These are phyloP conservation scores for Triplophysa siluroides DNA, from an alignment of 2,113 vertebrate species.

Conservation along the genomic window DNA sequence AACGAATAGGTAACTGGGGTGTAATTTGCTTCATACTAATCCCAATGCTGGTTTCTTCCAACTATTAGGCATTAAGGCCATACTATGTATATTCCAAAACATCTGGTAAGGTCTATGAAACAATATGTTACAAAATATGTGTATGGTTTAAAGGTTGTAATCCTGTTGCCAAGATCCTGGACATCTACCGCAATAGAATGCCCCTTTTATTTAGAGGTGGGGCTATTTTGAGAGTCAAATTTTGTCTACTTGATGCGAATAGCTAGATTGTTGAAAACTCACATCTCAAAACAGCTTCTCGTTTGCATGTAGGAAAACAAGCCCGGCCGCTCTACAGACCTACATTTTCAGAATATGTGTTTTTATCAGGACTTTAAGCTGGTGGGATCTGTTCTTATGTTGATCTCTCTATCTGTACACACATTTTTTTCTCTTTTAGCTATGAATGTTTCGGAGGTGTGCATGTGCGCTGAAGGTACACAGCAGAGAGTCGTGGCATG, in stretches of 20 bases:
- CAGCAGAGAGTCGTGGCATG: neutral
- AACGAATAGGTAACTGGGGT: slow-evolving; percentile 19
- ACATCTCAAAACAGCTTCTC: slow-evolving; percentile 43
- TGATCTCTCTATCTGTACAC: slow-evolving; percentile 29
- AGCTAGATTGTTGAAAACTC: slow-evolving; percentile 42
- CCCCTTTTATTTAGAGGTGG: neutral
- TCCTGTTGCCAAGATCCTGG: neutral
- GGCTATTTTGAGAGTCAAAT: slow-evolving; percentile 40
- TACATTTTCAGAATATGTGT: slow-evolving; percentile 23
- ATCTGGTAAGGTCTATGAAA: too few relatives aligned
- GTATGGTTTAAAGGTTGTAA: neutral
- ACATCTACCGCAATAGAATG: neutral
- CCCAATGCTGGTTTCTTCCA: neutral
- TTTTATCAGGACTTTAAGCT: slow-evolving; percentile 15
- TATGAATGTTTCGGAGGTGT: slow-evolving; percentile 1
- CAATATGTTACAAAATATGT: neutral
- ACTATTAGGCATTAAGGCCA: neutral
- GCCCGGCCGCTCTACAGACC: slow-evolving; percentile 14
- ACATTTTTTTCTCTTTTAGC: slow-evolving; percentile 2
- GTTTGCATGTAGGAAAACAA: slow-evolving; percentile 51
- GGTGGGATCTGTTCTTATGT: slow-evolving; percentile 30
- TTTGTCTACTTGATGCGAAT: slow-evolving; percentile 22
- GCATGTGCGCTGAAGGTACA: neutral
- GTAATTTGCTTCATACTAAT: neutral
- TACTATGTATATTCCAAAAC: too few relatives aligned